A percentile compares a stretch with the other conserved stretches of the same genome.
Evolutionary conservation across 2,113 vertebrate species (phyloP).

Genomic region (Coptodon bakossiorum): DNA sequence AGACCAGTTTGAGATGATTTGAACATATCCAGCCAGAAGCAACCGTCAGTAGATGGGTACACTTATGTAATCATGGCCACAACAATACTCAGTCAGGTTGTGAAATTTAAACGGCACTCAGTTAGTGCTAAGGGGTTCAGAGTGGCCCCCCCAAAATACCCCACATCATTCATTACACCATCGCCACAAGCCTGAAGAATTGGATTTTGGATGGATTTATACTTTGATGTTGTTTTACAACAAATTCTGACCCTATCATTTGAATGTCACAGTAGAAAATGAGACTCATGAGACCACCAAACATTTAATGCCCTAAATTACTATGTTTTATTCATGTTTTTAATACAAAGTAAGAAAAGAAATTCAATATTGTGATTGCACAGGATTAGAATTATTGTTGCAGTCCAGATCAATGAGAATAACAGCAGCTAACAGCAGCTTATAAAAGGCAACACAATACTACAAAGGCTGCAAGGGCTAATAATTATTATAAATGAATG

Average conservation of each 20-base stretch:
- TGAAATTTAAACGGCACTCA: neutral
- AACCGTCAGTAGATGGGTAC: neutral
- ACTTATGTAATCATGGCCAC: neutral
- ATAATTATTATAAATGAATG: neutral
- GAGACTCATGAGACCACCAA: neutral
- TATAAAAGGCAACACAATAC: neutral
- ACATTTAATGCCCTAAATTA: neutral
- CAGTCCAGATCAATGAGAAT: neutral
- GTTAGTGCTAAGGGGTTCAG: neutral
- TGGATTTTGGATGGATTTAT: neutral
- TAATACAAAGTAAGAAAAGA: neutral
- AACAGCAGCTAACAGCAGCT: neutral
- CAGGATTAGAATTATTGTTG: neutral
- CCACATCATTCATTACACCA: neutral
- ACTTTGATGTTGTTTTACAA: neutral
- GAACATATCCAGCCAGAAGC: neutral
- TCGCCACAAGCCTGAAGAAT: neutral
- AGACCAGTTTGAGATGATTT: neutral
- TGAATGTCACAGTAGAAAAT: neutral
- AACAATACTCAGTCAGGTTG: neutral
- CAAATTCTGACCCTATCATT: neutral
- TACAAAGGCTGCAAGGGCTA: neutral
- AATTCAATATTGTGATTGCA: neutral
- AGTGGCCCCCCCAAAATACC: neutral
- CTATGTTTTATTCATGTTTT: neutral